phyloP scores from a whole-genome alignment of 2,113 vertebrate genomes.

The Caracal caracal region DNA sequence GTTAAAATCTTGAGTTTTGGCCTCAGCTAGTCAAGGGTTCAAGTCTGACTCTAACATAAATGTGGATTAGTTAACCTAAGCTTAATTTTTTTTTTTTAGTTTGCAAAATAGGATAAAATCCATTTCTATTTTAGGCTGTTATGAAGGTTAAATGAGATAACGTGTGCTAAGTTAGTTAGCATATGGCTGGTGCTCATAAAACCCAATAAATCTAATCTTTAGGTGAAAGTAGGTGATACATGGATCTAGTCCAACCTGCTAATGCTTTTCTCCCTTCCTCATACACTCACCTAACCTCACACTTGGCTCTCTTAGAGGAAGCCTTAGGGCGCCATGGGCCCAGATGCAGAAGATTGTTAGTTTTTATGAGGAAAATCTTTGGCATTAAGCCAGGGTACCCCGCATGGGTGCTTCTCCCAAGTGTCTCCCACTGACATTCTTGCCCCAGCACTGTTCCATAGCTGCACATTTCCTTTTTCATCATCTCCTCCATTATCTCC shows the following conservation, averaged over 20 bases:
- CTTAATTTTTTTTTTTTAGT: neutral
- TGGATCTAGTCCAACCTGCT: neutral
- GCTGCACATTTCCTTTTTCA: neutral
- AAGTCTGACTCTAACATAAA: neutral
- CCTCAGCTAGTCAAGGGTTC: conserved; percentile 1
- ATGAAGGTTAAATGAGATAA: conserved; percentile 63
- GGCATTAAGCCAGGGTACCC: neutral
- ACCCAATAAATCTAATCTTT: neutral
- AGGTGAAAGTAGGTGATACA: neutral
- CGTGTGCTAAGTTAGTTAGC: neutral
- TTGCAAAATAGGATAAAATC: neutral
- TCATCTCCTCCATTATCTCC: neutral
- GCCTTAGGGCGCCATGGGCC: neutral
- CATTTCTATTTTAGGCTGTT: neutral
- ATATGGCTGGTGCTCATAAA: neutral
- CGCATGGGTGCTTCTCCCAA: neutral
- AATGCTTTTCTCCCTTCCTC: neutral
- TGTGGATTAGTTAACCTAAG: neutral
- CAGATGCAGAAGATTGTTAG: neutral
- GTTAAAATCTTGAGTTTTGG: conserved; percentile 37
- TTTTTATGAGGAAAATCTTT: conserved; percentile 38
- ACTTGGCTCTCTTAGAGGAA: neutral
- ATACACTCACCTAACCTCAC: neutral
- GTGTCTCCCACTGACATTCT: neutral
- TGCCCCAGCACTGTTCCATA: neutral